Evolutionary conservation across 2,888 invertebrate genomes (phyloP).

Genomic region (Drosophila multiciliata): DNA sequence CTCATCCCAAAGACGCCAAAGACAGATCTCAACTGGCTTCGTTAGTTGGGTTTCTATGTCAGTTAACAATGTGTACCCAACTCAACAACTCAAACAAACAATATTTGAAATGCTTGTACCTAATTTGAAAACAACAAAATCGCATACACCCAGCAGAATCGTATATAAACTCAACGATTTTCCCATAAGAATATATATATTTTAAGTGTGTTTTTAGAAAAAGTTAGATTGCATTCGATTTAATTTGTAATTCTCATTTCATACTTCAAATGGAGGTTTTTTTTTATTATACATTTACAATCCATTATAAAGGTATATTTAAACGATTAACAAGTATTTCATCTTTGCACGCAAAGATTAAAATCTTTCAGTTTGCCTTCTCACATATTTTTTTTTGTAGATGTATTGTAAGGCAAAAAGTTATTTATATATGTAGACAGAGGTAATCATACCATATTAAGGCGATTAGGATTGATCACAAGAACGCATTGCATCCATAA

Average conservation of each 20-base stretch:
- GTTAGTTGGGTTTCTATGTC: constrained; percentile 33
- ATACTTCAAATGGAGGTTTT: not conserved
- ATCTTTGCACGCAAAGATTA: not conserved
- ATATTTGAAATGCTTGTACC: not conserved
- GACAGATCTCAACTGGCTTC: constrained; percentile 40
- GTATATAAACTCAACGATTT: not conserved
- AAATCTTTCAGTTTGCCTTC: not conserved
- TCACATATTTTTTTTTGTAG: not conserved
- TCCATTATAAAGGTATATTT: not conserved
- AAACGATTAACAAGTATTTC: not conserved
- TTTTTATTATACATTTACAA: not conserved
- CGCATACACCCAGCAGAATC: not conserved
- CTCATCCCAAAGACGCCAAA: constrained; percentile 47
- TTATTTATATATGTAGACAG: constrained; percentile 9
- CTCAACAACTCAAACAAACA: constrained; percentile 24
- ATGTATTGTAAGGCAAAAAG: not conserved
- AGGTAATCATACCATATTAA: constrained; percentile 48
- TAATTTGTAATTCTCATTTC: not conserved
- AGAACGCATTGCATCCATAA: constrained; percentile 27
- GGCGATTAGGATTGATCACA: constrained; percentile 53
- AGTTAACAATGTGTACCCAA: constrained; percentile 31
- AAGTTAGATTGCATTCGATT: not conserved
- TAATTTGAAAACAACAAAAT: not conserved
- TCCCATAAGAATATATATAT: not conserved
- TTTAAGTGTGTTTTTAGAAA: not conserved